phyloP scores from a whole-genome alignment of 1,140 invertebrate species.

The Campoletis sonorensis region DNA sequence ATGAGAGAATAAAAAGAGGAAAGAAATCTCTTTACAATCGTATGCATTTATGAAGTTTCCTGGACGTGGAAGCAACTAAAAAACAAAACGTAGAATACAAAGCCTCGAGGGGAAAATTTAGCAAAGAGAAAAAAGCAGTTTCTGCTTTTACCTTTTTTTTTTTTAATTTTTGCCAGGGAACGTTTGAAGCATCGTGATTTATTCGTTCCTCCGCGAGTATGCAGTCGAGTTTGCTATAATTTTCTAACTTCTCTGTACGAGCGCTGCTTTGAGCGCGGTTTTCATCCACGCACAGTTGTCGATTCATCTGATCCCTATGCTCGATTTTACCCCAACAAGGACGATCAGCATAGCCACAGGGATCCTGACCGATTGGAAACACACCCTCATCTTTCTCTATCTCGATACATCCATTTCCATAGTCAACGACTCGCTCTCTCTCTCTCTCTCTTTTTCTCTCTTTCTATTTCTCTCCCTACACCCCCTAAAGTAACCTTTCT shows the following conservation, averaged over 20 bases:
- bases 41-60: background rate
- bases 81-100: background rate
- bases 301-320: constrained; percentile 11
- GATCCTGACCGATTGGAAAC: constrained; percentile 21
- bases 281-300: constrained; percentile 15
- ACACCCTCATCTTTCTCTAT: background rate
- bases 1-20: too few relatives aligned
- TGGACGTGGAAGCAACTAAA: background rate
- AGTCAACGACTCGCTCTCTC: background rate
- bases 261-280: background rate
- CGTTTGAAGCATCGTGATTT: constrained; percentile 1
- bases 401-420: background rate
- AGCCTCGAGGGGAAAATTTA: background rate
- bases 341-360: constrained; percentile 10
- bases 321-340: background rate
- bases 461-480: background rate
- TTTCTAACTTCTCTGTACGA: background rate
- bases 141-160: background rate
- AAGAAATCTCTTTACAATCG: background rate
- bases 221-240: background rate
- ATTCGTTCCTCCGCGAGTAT: background rate
- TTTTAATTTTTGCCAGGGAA: background rate
- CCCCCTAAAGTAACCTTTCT: constrained; percentile 10
- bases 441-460: background rate
- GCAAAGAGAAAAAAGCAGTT: background rate